Evolutionary conservation across 2,797 vertebrate genomes (phyloP).

Genomic region (Lagodon rhomboides): DNA sequence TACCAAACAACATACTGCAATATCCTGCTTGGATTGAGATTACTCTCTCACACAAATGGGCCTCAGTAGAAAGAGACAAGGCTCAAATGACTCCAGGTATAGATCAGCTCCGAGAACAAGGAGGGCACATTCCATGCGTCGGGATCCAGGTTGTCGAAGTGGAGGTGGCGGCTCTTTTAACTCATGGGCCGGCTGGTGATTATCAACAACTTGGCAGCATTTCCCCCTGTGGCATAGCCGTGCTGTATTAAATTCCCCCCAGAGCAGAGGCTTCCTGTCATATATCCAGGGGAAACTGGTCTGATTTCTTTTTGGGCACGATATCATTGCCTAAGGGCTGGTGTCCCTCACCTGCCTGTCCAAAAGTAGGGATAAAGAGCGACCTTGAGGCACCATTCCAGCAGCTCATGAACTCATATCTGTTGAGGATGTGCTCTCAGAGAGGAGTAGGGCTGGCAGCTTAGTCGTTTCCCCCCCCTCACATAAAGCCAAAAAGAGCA

Average conservation of each 20-base stretch:
- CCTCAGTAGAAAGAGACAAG: slow-evolving; percentile 40
- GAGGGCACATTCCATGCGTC: slow-evolving; percentile 19
- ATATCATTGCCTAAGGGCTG: slow-evolving; percentile 52
- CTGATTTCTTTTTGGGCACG: slow-evolving; percentile 31
- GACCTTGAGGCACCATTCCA: slow-evolving; percentile 55
- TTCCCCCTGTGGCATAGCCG: slow-evolving; percentile 52
- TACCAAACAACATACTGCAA: slow-evolving; percentile 33
- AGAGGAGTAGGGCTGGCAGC: slow-evolving; percentile 17
- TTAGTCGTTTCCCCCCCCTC: slow-evolving; percentile 11
- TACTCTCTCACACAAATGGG: slow-evolving; percentile 43
- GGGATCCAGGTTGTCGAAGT: neutral
- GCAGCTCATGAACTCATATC: slow-evolving; percentile 44
- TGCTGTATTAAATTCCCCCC: slow-evolving; percentile 52
- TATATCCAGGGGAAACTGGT: slow-evolving; percentile 43
- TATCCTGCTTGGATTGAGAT: neutral
- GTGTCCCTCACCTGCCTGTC: slow-evolving; percentile 51
- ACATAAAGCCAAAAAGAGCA: slow-evolving; percentile 31
- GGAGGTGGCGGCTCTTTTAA: slow-evolving; percentile 37
- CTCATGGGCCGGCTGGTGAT: slow-evolving; percentile 37
- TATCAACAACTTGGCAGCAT: slow-evolving; percentile 56
- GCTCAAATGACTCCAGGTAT: slow-evolving; percentile 37
- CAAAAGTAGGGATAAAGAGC: slow-evolving; percentile 50
- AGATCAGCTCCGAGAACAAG: slow-evolving; percentile 39
- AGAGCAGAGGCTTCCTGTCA: slow-evolving; percentile 46
- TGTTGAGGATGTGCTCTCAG: slow-evolving; percentile 41